Conservation (phyloP, 2,888 invertebrate genomes). For the Conus canariensis region DNA sequence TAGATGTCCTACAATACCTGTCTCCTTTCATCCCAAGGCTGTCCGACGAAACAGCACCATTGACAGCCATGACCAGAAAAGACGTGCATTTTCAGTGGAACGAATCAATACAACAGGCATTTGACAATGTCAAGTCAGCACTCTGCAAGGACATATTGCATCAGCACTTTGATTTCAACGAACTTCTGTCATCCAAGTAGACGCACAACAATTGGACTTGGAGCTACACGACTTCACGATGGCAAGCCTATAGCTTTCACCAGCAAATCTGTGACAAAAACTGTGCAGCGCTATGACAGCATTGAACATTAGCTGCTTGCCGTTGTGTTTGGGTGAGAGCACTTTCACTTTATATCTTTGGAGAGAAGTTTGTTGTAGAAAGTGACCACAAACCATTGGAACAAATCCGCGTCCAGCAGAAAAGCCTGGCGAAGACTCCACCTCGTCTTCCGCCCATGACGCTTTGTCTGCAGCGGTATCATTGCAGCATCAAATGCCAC, state of each 20-base stretch:
- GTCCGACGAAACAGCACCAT: background rate
- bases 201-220: background rate
- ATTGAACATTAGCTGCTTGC: constrained; percentile 5
- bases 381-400: constrained; percentile 10
- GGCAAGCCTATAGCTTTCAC: background rate
- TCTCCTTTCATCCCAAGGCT: background rate
- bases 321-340: constrained; percentile 8
- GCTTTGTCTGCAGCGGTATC: background rate
- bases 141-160: background rate
- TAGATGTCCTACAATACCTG: background rate
- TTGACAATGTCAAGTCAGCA: background rate
- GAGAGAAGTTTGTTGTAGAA: background rate
- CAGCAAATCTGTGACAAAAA: background rate
- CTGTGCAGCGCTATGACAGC: background rate
- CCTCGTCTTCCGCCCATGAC: background rate
- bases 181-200: too few relatives aligned
- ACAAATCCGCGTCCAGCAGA: background rate
- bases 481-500: background rate
- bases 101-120: background rate
- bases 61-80: background rate
- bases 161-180: background rate
- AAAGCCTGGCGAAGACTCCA: background rate
- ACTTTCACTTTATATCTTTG: background rate
- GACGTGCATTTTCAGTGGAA: background rate
- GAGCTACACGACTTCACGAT: background rate